These are phyloP conservation scores for Protaetia brevitarsis DNA, from an alignment of 1,140 invertebrate species.

Conservation along the genomic window DNA sequence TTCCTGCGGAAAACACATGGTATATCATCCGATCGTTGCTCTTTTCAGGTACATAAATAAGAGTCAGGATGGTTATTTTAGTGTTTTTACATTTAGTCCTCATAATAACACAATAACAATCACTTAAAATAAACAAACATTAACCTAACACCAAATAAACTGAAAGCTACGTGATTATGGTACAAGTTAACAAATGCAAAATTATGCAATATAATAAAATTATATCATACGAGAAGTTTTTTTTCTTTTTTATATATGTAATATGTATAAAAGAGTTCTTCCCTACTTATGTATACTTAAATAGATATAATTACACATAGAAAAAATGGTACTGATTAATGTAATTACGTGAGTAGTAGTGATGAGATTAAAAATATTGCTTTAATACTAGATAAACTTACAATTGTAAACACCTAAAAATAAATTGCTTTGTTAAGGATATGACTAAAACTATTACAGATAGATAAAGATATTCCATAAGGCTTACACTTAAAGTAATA, in stretches of 20 bases:
- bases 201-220: conserved; percentile 18
- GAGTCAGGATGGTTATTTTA: not conserved
- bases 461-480: not conserved
- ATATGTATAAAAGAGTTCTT: conserved; percentile 15
- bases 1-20: not conserved
- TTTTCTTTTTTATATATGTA: not conserved
- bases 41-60: not conserved
- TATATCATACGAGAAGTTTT: no score
- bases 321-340: conserved; percentile 12
- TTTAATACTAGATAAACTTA: conserved; percentile 9
- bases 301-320: conserved; percentile 1
- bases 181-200: conserved; percentile 18
- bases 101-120: conserved; percentile 17
- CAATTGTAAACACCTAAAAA: not conserved
- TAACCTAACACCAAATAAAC: conserved; percentile 13
- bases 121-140: conserved; percentile 18
- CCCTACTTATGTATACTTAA: conserved; percentile 7
- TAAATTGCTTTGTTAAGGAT: conserved; percentile 4
- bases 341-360: not conserved
- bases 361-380: not conserved
- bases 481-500: not conserved
- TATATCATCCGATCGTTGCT: not conserved
- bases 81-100: conserved; percentile 15
- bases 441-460: conserved; percentile 2
- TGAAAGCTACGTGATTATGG: conserved; percentile 16